Evolutionary conservation across 2,113 vertebrate species (phyloP).

Genomic region (Microtus oregoni): DNA sequence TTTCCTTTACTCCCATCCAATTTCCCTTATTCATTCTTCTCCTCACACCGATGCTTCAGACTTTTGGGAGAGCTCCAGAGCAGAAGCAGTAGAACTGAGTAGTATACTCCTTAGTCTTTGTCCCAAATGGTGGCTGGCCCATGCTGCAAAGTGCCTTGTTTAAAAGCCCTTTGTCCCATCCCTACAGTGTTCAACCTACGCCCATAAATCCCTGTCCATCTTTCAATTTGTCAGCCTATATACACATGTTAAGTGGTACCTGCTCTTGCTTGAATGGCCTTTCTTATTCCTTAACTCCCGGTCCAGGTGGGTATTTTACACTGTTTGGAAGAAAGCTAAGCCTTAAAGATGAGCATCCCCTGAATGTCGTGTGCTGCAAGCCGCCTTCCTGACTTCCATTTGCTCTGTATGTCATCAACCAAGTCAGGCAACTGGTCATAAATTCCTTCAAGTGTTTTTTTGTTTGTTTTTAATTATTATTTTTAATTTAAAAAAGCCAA

Average conservation of each 20-base stretch:
- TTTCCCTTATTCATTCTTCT: neutral
- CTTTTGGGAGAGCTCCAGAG: neutral
- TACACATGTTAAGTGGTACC: neutral
- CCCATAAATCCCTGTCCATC: neutral
- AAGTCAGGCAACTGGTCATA: constrained; percentile 87
- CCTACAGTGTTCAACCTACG: neutral
- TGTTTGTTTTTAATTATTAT: constrained; percentile 88
- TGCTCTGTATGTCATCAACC: constrained; percentile 85
- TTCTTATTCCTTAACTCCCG: constrained; percentile 88
- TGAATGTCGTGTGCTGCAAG: constrained; percentile 83
- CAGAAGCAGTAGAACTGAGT: neutral
- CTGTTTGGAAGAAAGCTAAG: constrained; percentile 94
- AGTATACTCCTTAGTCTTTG: neutral
- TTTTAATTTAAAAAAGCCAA: constrained; percentile 89
- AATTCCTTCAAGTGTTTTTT: constrained; percentile 84
- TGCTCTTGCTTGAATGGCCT: neutral
- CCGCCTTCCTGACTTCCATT: constrained; percentile 86
- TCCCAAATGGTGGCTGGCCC: neutral
- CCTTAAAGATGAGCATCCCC: constrained; percentile 82
- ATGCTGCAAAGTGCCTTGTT: neutral
- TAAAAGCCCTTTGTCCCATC: neutral
- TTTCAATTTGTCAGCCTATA: neutral
- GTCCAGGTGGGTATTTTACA: constrained; percentile 98
- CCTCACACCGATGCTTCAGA: neutral
- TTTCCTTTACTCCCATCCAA: neutral